Conservation (phyloP, 2,113 vertebrate species). For the Esox niger region DNA sequence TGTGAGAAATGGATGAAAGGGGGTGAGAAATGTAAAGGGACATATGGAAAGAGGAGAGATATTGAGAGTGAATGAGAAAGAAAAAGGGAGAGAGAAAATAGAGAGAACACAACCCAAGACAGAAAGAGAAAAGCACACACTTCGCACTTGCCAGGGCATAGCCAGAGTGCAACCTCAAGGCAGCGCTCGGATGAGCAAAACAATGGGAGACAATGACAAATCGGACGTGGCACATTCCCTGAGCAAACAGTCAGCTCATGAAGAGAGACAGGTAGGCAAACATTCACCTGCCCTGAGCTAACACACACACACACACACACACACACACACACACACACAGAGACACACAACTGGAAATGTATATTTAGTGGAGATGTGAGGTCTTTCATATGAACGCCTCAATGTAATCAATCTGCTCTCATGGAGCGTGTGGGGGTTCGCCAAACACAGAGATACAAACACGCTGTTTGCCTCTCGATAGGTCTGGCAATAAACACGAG, state of each 20-base stretch:
- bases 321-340: conserved; percentile 12
- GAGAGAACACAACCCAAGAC: too few relatives aligned
- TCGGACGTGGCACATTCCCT: conserved; percentile 64
- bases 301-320: conserved; percentile 37
- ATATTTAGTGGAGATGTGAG: neutral
- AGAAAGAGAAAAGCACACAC: conserved; percentile 40
- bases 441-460: conserved; percentile 11
- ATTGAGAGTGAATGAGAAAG: too few relatives aligned
- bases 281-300: conserved; percentile 68
- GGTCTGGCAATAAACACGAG: neutral
- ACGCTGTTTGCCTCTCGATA: neutral
- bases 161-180: too few relatives aligned
- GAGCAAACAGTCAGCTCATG: conserved; percentile 59
- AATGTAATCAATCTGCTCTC: conserved; percentile 3
- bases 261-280: conserved; percentile 61
- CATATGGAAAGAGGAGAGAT: too few relatives aligned
- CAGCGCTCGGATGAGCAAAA: conserved; percentile 53
- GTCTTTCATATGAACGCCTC: neutral
- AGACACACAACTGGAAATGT: conserved; percentile 16
- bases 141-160: conserved; percentile 50
- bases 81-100: too few relatives aligned
- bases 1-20: too few relatives aligned
- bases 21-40: too few relatives aligned
- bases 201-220: conserved; percentile 62
- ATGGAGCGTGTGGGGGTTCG: neutral